A percentile compares a stretch with the other conserved stretches of the same genome.
phyloP scores from a whole-genome alignment of 1,140 invertebrate species.

The Papilio glaucus region DNA sequence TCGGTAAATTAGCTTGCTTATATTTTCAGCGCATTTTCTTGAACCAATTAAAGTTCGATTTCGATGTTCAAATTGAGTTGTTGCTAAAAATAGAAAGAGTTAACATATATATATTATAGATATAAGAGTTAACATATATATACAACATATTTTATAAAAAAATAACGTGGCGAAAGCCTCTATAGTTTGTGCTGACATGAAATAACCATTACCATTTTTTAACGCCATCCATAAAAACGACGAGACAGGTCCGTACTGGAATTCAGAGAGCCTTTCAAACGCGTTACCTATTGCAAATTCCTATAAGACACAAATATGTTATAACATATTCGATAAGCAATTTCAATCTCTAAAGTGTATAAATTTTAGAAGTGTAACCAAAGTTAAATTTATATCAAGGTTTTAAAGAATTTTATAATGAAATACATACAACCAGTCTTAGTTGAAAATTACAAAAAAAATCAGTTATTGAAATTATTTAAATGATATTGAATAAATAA shows the following conservation, averaged over 20 bases:
- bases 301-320: not conserved
- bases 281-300: not conserved
- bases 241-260: constrained; percentile 20
- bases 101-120: no score
- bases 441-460: not conserved
- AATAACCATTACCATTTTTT: constrained; percentile 35
- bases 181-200: constrained; percentile 13
- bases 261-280: constrained; percentile 32
- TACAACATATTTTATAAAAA: not conserved
- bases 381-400: not conserved
- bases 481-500: not conserved
- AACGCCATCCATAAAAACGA: constrained; percentile 14
- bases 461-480: not conserved
- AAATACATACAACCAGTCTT: not conserved
- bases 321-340: not conserved
- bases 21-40: not conserved
- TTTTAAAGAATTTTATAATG: not conserved
- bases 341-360: not conserved
- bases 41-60: not conserved
- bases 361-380: not conserved
- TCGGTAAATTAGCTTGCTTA: no score
- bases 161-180: not conserved
- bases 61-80: not conserved
- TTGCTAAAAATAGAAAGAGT: not conserved
- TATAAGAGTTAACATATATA: no score